Base-by-base conservation (phyloP, 2,888 invertebrate genomes). In the Sarcophaga caerulescens region DNA sequence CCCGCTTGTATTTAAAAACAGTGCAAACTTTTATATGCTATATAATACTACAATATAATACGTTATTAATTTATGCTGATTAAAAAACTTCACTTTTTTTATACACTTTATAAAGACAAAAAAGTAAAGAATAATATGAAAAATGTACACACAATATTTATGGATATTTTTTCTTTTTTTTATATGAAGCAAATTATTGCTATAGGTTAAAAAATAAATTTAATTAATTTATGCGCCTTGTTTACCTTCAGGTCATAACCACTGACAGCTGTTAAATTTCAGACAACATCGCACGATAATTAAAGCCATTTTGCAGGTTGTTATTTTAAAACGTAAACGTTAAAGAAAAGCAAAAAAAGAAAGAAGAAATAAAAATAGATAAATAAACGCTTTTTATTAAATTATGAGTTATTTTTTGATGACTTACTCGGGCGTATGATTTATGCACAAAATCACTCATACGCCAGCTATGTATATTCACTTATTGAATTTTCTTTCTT, bases 401-500 rank as follows among this genome's bases (percentile, higher is more conserved):
- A 19, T 12, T 8, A 66, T 45, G 11, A n/a, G 1, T 68, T 47
- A 21, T 47, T 68, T 19, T 17, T 21, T 21, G 14, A 14, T 2
- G 47, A 47, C 3, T 19, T 21, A 23, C 4, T 47, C 10, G 47
- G 21, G 68, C 47, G 47, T 47, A 68, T 68, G 45, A 21, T 47
- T 68, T 47, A 47, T 47, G 21, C 8, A 68, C 10, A 47, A 68
- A 45, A 68, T 23, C 21, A 47, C 68, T 68, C 68, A 68, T 68
- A 68, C 68, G 47, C 21, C 21, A 1, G 2, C 11, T 25, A 17
- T n/a, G n/a, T n/a, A n/a, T 14, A 14, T 63, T 62, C 3, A 5
- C 14, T 25, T 23, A 25, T 44, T 12, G 35, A 17, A 10, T 65
- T 65, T 52, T 10, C 35, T 35, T 35, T 35, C 35, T 35, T 35